Percentiles rank a stretch among this genome's conserved stretches.
phyloP scores from a whole-genome alignment of 2,113 vertebrate species.

The Gorsachius goisagi region DNA sequence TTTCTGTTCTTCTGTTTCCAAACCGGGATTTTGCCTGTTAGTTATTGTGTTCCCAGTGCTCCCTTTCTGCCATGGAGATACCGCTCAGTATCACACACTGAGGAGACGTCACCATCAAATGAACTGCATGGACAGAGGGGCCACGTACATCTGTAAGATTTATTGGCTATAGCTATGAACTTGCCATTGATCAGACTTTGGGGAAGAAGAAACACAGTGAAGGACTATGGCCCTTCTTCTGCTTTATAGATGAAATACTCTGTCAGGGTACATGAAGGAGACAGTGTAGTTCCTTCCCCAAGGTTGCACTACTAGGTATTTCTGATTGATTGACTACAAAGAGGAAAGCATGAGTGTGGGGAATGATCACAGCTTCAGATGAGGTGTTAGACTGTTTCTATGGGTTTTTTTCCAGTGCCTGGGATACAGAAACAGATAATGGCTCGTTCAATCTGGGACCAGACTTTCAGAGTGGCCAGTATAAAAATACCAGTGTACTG shows the following conservation, averaged over 20 bases:
- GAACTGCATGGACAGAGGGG: not conserved
- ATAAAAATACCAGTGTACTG: not conserved
- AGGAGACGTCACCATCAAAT: not conserved
- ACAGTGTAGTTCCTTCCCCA: not conserved
- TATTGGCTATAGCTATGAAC: not conserved
- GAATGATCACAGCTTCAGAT: not conserved
- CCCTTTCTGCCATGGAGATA: too few species aligned
- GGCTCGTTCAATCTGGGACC: not conserved
- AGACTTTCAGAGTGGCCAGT: not conserved
- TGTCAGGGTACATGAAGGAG: not conserved
- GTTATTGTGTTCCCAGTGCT: not conserved
- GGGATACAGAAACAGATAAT: not conserved
- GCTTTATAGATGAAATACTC: not conserved
- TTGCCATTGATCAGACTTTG: not conserved
- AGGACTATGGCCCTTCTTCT: accelerated
- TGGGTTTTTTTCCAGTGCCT: too few species aligned
- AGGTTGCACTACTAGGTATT: not conserved
- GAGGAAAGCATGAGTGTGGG: not conserved
- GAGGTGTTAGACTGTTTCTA: too few species aligned
- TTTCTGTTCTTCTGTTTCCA: not conserved
- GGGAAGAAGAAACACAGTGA: not conserved
- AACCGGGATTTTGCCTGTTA: not conserved
- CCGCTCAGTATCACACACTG: not conserved
- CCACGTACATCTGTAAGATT: accelerated
- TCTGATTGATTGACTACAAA: not conserved